Evolutionary conservation across 2,888 invertebrate genomes (phyloP).

Genomic region (Nomada hirtipes): DNA sequence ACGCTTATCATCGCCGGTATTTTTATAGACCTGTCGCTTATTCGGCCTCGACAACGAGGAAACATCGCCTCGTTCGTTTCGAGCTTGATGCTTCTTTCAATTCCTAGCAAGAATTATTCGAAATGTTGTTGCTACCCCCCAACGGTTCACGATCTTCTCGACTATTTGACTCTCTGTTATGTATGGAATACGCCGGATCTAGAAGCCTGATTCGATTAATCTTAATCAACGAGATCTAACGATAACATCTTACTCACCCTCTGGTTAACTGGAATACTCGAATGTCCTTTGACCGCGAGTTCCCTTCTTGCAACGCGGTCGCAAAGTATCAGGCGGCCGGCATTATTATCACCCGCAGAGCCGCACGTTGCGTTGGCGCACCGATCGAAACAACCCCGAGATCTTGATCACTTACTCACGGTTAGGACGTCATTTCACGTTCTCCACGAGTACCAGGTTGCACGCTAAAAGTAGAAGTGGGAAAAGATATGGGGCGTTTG

Average conservation of each 20-base stretch:
- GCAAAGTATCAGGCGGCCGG: constrained; percentile 47
- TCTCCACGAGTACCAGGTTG: constrained; percentile 7
- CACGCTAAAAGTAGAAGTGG: constrained; percentile 23
- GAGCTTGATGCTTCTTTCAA: too few relatives aligned
- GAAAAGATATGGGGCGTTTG: background rate
- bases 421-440: constrained; percentile 35
- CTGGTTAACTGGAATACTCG: constrained; percentile 55
- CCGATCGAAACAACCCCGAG: constrained; percentile 19
- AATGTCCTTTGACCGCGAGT: constrained; percentile 47
- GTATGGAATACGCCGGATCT: too few relatives aligned
- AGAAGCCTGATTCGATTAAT: too few relatives aligned
- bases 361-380: constrained; percentile 38
- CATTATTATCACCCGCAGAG: constrained; percentile 56
- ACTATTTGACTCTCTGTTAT: too few relatives aligned
- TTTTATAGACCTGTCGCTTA: background rate
- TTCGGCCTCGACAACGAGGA: background rate
- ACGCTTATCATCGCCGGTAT: background rate
- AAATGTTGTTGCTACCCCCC: too few relatives aligned
- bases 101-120: too few relatives aligned
- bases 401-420: constrained; percentile 42
- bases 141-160: too few relatives aligned
- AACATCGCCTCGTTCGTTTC: background rate
- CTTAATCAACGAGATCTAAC: too few relatives aligned
- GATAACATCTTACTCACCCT: constrained; percentile 54
- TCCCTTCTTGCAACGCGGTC: constrained; percentile 21